phyloP scores from a whole-genome alignment of 2,888 invertebrate species.

The Furcula furcula region DNA sequence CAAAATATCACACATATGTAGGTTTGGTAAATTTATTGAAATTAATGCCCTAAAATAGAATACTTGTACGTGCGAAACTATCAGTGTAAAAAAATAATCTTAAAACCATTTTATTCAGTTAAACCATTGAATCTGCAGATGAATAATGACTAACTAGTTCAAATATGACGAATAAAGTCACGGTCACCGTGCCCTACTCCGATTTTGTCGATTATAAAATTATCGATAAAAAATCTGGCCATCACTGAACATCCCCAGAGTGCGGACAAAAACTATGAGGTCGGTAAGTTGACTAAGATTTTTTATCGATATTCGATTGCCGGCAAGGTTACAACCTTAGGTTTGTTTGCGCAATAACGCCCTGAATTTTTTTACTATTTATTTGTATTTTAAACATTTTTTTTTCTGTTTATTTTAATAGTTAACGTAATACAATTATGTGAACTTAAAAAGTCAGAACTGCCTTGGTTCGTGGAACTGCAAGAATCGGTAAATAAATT shows the following conservation, averaged over 20 bases:
- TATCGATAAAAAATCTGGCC: conserved; percentile 46
- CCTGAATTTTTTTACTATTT: conserved; percentile 10
- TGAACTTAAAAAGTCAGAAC: too few species aligned
- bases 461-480: too few species aligned
- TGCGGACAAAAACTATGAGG: conserved; percentile 49
- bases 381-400: conserved; percentile 2
- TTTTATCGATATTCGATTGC: conserved; percentile 36
- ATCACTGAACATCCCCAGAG: conserved; percentile 49
- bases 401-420: conserved; percentile 9
- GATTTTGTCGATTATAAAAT: conserved; percentile 40
- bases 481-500: too few species aligned
- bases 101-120: not conserved
- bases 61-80: too few species aligned
- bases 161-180: conserved; percentile 30
- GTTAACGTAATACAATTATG: too few species aligned
- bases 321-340: conserved; percentile 36
- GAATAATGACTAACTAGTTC: conserved; percentile 3
- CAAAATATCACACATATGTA: too few species aligned
- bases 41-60: too few species aligned
- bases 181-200: conserved; percentile 36
- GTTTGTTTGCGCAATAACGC: conserved; percentile 36
- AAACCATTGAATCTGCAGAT: not conserved
- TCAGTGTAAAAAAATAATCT: too few species aligned
- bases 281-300: conserved; percentile 41
- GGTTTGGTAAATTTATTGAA: too few species aligned